Evolutionary conservation across 2,888 invertebrate species (phyloP).

Genomic region (Pogonocherus hispidulus): DNA sequence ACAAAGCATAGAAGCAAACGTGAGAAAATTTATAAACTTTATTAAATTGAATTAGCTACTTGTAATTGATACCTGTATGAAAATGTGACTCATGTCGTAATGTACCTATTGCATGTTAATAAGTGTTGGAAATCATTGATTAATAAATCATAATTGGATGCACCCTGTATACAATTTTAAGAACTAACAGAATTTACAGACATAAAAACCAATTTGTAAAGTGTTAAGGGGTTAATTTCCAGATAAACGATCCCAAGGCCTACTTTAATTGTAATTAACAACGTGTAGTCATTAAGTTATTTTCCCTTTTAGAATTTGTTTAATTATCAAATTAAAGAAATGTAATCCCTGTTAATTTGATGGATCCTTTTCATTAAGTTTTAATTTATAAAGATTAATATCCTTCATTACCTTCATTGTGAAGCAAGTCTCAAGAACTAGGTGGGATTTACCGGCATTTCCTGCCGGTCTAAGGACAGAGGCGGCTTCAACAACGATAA

Average conservation of each 20-base stretch:
- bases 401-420: no score
- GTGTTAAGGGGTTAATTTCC: not conserved
- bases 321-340: not conserved
- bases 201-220: not conserved
- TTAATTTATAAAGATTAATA: not conserved
- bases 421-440: not conserved
- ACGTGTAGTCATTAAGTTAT: not conserved
- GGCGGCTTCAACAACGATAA: no score
- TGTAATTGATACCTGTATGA: no score
- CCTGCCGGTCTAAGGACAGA: not conserved
- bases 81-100: no score
- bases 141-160: no score
- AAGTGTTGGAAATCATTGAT: no score
- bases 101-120: no score
- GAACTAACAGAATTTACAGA: no score
- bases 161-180: not conserved
- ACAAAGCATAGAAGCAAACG: no score
- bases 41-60: no score
- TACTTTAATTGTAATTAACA: not conserved
- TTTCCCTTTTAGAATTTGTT: not conserved
- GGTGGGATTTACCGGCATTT: conserved; percentile 1
- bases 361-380: conserved; percentile 2
- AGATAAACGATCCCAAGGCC: not conserved
- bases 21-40: no score
- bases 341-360: conserved; percentile 1